These are phyloP conservation scores for Eulemur rufifrons DNA, from an alignment of 2,113 vertebrate genomes.

Conservation along the genomic window DNA sequence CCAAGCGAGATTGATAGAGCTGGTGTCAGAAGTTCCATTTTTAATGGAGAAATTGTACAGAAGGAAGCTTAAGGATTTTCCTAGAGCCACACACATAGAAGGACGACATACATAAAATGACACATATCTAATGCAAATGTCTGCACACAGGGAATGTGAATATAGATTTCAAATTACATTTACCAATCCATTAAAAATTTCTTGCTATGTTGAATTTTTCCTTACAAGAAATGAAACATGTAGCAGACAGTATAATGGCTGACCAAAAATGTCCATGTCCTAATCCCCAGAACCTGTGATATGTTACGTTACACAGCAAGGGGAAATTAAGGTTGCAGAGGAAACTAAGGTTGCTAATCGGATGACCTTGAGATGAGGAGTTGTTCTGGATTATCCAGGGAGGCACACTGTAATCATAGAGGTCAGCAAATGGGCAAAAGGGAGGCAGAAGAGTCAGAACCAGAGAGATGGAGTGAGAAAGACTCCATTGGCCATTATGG, in stretches of 20 bases:
- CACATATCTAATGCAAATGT: background rate
- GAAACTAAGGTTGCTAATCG: background rate
- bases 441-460: background rate
- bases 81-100: background rate
- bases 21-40: background rate
- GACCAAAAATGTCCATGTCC: background rate
- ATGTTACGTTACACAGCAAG: background rate
- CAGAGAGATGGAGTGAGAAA: background rate
- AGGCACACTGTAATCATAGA: background rate
- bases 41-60: background rate
- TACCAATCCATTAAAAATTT: background rate
- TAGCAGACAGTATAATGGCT: background rate
- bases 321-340: background rate
- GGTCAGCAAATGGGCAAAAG: background rate
- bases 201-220: background rate
- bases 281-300: background rate
- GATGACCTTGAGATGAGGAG: too few species aligned
- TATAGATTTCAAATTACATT: background rate
- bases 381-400: background rate
- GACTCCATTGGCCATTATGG: too few species aligned
- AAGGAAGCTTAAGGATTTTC: background rate
- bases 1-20: background rate
- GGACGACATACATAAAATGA: background rate
- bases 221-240: background rate
- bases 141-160: background rate